Evolutionary conservation across 2,797 vertebrate genomes (phyloP).

Genomic region (Mormyrops boulengeri): DNA sequence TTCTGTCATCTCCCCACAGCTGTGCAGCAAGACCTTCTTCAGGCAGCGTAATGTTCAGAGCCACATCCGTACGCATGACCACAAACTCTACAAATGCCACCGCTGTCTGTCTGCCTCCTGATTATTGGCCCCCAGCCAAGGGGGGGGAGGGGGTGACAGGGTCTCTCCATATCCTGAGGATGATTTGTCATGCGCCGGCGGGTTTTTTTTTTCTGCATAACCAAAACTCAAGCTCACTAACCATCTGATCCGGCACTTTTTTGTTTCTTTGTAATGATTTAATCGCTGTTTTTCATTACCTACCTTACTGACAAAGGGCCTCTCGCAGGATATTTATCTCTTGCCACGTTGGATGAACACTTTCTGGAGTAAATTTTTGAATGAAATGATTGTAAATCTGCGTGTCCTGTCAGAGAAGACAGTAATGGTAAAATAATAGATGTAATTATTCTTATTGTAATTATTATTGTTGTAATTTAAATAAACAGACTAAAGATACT

Average conservation of each 20-base stretch:
- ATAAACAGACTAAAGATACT: conserved; percentile 54
- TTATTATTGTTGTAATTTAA: conserved; percentile 59
- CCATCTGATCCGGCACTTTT: background rate
- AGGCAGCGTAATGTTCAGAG: conserved; percentile 67
- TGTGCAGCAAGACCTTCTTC: conserved; percentile 75
- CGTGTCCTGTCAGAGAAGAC: conserved; percentile 46
- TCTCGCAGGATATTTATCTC: background rate
- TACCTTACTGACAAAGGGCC: background rate
- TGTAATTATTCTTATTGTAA: conserved; percentile 47
- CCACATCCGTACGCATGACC: conserved; percentile 70
- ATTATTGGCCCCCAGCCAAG: conserved; percentile 28
- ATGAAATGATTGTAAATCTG: conserved; percentile 60
- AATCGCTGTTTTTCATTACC: background rate
- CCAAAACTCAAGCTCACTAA: background rate
- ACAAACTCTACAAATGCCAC: conserved; percentile 70
- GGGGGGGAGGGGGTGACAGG: background rate
- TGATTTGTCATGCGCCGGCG: background rate
- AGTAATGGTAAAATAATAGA: conserved; percentile 54
- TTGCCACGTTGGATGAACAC: conserved; percentile 36
- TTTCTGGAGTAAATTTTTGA: conserved; percentile 27
- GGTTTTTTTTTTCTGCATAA: background rate
- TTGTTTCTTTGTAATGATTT: background rate
- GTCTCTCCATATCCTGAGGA: background rate
- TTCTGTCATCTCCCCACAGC: conserved; percentile 40
- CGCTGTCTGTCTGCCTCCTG: conserved; percentile 63